Evolutionary conservation across 2,888 invertebrate species (phyloP).

Genomic region (Cryptocephalus primarius): DNA sequence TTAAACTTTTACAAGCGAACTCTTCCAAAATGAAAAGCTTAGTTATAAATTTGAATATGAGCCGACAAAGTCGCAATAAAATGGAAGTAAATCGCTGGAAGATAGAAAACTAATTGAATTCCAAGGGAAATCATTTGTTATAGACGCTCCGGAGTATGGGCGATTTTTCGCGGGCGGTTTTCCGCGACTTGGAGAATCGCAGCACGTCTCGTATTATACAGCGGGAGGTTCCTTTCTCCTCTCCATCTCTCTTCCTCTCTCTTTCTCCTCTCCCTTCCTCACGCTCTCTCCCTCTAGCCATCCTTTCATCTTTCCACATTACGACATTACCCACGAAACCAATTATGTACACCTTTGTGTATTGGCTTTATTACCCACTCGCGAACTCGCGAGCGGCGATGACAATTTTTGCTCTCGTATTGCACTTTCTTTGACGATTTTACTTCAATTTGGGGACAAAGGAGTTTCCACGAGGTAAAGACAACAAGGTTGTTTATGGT

Average conservation of each 20-base stretch:
- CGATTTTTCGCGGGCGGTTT: constrained; percentile 24
- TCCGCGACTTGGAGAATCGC: constrained; percentile 21
- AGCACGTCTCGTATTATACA: constrained; percentile 34
- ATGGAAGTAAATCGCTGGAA: constrained; percentile 7
- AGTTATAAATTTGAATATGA: constrained; percentile 11
- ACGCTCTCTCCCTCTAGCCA: constrained; percentile 22
- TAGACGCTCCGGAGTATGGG: constrained; percentile 8
- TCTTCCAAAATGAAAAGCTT: constrained; percentile 1
- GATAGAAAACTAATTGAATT: constrained; percentile 20
- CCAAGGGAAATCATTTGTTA: constrained; percentile 18
- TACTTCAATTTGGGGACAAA: too few relatives aligned
- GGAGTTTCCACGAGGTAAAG: too few relatives aligned
- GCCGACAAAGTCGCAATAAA: constrained; percentile 6
- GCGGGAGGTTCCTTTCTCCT: constrained; percentile 7
- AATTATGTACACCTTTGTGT: constrained; percentile 38
- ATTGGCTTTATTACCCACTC: constrained; percentile 30
- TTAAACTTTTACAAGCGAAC: too few relatives aligned
- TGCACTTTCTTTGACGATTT: too few relatives aligned
- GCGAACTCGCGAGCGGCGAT: constrained; percentile 4
- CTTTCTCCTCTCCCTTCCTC: too few relatives aligned
- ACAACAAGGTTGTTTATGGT: too few relatives aligned
- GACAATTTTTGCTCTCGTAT: too few relatives aligned
- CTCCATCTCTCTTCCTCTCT: too few relatives aligned
- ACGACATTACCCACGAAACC: constrained; percentile 37
- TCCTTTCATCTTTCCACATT: constrained; percentile 37